These are phyloP conservation scores for Drosophila buzzatii DNA, from an alignment of 2,888 invertebrate species.

Conservation along the genomic window DNA sequence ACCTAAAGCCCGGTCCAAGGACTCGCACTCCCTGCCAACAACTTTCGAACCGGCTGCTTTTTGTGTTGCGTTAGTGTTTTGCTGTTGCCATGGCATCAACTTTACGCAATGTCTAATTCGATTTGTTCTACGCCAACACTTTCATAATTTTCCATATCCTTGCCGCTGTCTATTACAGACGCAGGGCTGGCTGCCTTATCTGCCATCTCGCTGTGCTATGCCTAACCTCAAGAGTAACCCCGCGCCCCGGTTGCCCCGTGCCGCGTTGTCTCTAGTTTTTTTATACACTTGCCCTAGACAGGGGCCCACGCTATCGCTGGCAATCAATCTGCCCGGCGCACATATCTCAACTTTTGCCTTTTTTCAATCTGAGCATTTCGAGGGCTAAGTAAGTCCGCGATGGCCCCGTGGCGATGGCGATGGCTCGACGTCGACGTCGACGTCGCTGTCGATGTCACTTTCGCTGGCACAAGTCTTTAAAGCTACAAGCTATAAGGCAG, in stretches of 20 bases:
- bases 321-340: slow-evolving; percentile 82
- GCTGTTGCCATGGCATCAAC: slow-evolving; percentile 50
- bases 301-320: slow-evolving; percentile 73
- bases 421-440: slow-evolving; percentile 16
- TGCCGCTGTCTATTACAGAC: slow-evolving; percentile 61
- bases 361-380: slow-evolving; percentile 77
- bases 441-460: slow-evolving; percentile 53
- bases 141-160: slow-evolving; percentile 81
- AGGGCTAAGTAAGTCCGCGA: slow-evolving; percentile 78
- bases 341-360: slow-evolving; percentile 80
- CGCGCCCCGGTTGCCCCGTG: slow-evolving; percentile 14
- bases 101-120: slow-evolving; percentile 83
- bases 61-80: slow-evolving; percentile 26
- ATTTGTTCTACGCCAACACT: slow-evolving; percentile 85
- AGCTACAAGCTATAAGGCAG: slow-evolving; percentile 46
- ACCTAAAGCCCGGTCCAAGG: slow-evolving; percentile 16
- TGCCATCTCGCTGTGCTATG: slow-evolving; percentile 63
- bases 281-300: slow-evolving; percentile 74
- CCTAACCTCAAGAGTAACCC: slow-evolving; percentile 64
- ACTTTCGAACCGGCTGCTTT: slow-evolving; percentile 27
- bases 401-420: slow-evolving; percentile 55
- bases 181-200: slow-evolving; percentile 67
- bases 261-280: slow-evolving; percentile 53
- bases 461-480: slow-evolving; percentile 72
- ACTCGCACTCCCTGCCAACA: slow-evolving; percentile 9